Evolutionary conservation across 2,888 invertebrate genomes (phyloP), one percentile per base, ranked within the genome.

Genomic region (Amblyjoppa fuscipennis): DNA sequence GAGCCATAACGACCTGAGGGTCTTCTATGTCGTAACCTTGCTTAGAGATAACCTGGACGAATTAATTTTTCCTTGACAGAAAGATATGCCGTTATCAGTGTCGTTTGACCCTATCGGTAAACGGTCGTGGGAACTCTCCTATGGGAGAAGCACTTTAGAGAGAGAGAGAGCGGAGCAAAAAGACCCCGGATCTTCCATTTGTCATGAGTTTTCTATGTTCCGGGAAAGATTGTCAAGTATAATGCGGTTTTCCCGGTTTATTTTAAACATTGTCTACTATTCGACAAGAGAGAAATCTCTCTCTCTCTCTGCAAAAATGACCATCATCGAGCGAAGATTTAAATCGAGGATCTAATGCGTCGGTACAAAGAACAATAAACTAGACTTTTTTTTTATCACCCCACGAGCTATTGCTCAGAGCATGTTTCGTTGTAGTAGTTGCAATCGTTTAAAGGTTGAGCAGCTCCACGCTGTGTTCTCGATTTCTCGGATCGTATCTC

Each of bases 401-500:
- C 34, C 4, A 64, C 13, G 7, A 74, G 6, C 41, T 13, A 74
- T 59, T 74, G 28, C 25, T 59, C 5, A 0, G 41, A 38, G 59
- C 59, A 64, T 49, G 61, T 49, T 75, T 64, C 45, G 31, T 64
- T 31, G 13, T 49, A 59, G 31, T 20, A 66, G 51, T 59, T 71
- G 76, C 73, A 77, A 56, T 28, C 56, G 45, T 66, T 66, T 77
- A 64, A 77, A 82, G 77, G 82, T 68, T 82, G 66, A 45, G 56
- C 76, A 56, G 77, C 71, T 73, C 34, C 13, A 13, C 13, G 49
- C 11, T 25, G n/a, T n/a, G 68, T 56, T 56, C 74, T 79, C 75
- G 69, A 71, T 84, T 76, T 71, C 80, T 78, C 81, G 83, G 90
- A 90, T 90, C 86, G 83, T 90, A 89, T 90, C 89, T 84, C 86